These are phyloP conservation scores for Hemaris fuciformis DNA, from an alignment of 2,888 invertebrate species.

Conservation along the genomic window DNA sequence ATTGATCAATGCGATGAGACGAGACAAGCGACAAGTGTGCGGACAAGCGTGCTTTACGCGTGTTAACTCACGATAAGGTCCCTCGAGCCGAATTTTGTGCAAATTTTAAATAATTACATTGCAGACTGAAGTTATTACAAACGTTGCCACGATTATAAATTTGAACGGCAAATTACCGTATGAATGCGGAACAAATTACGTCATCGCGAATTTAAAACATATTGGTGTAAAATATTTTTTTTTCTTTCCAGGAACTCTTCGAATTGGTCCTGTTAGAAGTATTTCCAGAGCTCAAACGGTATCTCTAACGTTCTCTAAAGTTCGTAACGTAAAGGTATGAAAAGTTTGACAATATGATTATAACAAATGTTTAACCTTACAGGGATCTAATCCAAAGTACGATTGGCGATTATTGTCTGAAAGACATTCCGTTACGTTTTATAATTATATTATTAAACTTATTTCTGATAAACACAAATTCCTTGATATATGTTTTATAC, in stretches of 20 bases:
- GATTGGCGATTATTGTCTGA: slow-evolving; percentile 41
- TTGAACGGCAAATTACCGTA: background rate
- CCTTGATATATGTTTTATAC: background rate
- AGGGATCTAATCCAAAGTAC: slow-evolving; percentile 26
- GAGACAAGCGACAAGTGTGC: slow-evolving; percentile 41
- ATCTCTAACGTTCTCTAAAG: no score
- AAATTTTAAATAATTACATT: background rate
- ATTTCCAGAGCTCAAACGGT: slow-evolving; percentile 85
- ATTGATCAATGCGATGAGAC: slow-evolving; percentile 54
- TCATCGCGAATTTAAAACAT: background rate
- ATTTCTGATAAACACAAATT: background rate
- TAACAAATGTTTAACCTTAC: slow-evolving; percentile 21
- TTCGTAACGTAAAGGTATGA: slow-evolving; percentile 31
- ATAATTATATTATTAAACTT: background rate
- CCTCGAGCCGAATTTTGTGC: background rate
- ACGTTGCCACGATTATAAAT: background rate
- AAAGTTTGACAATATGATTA: slow-evolving; percentile 46
- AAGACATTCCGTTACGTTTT: slow-evolving; percentile 43
- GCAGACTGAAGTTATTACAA: background rate
- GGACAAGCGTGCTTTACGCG: slow-evolving; percentile 23
- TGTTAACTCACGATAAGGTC: background rate
- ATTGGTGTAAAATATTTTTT: slow-evolving; percentile 15
- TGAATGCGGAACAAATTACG: background rate
- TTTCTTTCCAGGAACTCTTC: slow-evolving; percentile 83
- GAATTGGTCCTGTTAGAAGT: slow-evolving; percentile 85